These are phyloP conservation scores for Vulpes vulpes DNA, from an alignment of 2,113 vertebrate species.

Conservation along the genomic window DNA sequence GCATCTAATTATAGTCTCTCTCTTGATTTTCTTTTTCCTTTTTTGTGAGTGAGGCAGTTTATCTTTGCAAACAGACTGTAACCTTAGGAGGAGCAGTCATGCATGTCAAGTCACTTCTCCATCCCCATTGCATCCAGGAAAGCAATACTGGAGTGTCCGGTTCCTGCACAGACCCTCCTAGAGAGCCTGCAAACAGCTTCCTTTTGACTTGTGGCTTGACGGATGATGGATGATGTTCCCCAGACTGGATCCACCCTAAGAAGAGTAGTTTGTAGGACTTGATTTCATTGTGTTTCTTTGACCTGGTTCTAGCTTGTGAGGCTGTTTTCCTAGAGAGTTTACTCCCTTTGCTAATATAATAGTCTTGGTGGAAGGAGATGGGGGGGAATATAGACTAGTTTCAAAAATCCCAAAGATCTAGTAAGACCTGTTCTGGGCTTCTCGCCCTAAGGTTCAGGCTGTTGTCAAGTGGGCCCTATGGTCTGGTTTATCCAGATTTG, in stretches of 20 bases:
- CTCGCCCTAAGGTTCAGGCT: background rate
- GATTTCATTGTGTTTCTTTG: constrained; percentile 33
- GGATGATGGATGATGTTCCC: background rate
- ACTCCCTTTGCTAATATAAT: background rate
- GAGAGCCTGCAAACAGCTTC: background rate
- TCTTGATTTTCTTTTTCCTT: background rate
- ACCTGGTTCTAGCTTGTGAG: constrained; percentile 21
- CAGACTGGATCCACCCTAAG: background rate
- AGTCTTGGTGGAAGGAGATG: constrained; percentile 16
- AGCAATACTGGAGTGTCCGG: accelerated
- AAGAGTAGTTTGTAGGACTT: background rate
- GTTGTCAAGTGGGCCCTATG: background rate
- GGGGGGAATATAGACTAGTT: background rate
- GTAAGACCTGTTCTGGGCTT: constrained; percentile 71
- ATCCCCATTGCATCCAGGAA: background rate
- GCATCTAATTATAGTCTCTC: background rate
- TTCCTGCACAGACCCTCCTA: background rate
- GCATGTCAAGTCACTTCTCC: background rate
- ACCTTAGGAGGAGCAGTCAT: background rate
- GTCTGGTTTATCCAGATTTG: constrained; percentile 59
- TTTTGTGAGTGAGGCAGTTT: background rate
- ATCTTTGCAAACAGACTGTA: background rate
- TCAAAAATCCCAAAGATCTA: constrained; percentile 54
- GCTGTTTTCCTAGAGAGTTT: constrained; percentile 32
- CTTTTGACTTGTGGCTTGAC: background rate